Evolutionary conservation across 2,888 invertebrate genomes (phyloP).

Genomic region (Tenthredo mesomela): DNA sequence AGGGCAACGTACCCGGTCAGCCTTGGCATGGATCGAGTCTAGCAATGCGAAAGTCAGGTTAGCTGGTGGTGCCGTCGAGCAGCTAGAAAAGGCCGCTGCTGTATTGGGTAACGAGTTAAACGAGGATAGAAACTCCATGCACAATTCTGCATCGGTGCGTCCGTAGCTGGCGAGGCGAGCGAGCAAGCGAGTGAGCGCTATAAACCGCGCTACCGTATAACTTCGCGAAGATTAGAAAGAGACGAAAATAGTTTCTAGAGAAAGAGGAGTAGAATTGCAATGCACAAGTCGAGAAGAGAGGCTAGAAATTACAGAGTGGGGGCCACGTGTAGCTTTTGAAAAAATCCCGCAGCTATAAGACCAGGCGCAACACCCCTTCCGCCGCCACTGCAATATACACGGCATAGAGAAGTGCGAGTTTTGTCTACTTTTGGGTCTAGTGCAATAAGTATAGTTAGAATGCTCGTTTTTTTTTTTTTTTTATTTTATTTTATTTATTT

Average conservation of each 20-base stretch:
- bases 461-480: background rate
- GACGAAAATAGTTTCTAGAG: slow-evolving; percentile 47
- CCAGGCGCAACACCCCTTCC: slow-evolving; percentile 71
- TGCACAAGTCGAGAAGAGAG: background rate
- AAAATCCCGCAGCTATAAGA: slow-evolving; percentile 77
- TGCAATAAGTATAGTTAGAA: slow-evolving; percentile 3
- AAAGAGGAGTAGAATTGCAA: slow-evolving; percentile 41
- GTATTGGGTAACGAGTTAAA: background rate
- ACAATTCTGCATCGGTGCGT: slow-evolving; percentile 50
- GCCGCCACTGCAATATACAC: slow-evolving; percentile 73
- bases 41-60: slow-evolving; percentile 77
- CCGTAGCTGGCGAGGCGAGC: slow-evolving; percentile 54
- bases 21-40: slow-evolving; percentile 78
- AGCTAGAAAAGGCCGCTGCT: slow-evolving; percentile 35
- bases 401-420: slow-evolving; percentile 44
- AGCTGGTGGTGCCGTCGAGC: slow-evolving; percentile 61
- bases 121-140: slow-evolving; percentile 22
- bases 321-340: slow-evolving; percentile 72
- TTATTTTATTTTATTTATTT: background rate
- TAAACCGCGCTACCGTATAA: background rate
- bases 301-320: slow-evolving; percentile 63
- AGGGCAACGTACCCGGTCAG: slow-evolving; percentile 78
- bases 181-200: slow-evolving; percentile 53
- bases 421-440: slow-evolving; percentile 26
- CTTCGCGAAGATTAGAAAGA: slow-evolving; percentile 53